Percentiles rank a stretch among this genome's conserved stretches.
These are phyloP conservation scores for Stichopus horrens DNA, from an alignment of 53 echinoderm and acorn worm species.

Conservation along the genomic window DNA sequence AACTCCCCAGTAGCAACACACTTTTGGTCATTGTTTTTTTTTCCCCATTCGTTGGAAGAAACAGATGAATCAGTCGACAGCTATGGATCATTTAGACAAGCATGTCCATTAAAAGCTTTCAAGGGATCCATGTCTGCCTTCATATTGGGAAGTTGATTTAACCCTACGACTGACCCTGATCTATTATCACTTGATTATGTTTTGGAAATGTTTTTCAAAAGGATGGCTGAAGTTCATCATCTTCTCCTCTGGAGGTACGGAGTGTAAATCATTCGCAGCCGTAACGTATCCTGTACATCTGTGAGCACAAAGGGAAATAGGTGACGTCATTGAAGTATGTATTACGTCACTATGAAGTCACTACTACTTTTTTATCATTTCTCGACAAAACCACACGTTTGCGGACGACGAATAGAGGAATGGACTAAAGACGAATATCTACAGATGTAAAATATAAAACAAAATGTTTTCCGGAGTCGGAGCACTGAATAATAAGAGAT, in stretches of 20 bases:
- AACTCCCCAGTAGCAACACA: too few relatives aligned
- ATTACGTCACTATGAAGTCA: conserved; percentile 35
- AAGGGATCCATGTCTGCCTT: too few relatives aligned
- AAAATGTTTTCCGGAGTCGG: too few relatives aligned
- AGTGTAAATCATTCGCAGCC: conserved; percentile 32
- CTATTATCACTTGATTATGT: background rate
- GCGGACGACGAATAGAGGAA: too few relatives aligned
- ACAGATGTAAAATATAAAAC: background rate
- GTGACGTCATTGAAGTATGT: conserved; percentile 33
- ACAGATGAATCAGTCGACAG: too few relatives aligned
- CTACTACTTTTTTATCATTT: too few relatives aligned
- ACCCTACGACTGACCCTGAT: conserved; percentile 27
- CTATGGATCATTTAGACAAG: too few relatives aligned
- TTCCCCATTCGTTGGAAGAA: too few relatives aligned
- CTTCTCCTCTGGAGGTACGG: conserved; percentile 32
- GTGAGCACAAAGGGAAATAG: conserved; percentile 40
- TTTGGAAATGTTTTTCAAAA: background rate
- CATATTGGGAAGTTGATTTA: background rate
- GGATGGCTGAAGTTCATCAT: conserved; percentile 20
- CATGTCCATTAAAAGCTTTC: too few relatives aligned
- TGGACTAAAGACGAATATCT: background rate
- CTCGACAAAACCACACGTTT: background rate
- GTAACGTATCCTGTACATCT: conserved; percentile 33
- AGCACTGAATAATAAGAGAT: too few relatives aligned
- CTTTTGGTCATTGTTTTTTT: too few relatives aligned